These are phyloP conservation scores for Acrobasis repandana DNA, from an alignment of 2,888 invertebrate species.

Conservation along the genomic window DNA sequence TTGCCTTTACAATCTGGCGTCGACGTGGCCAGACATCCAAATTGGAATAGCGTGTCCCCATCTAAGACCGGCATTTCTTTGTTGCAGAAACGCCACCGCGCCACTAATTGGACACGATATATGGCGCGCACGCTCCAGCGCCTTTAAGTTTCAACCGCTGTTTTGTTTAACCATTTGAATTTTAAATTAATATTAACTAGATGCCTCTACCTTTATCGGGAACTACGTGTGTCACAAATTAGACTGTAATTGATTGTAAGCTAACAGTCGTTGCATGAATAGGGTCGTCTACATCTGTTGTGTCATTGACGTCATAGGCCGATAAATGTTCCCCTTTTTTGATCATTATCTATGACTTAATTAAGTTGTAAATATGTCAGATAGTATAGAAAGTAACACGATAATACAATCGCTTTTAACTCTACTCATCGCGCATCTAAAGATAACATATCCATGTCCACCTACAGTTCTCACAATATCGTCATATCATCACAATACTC, in stretches of 20 bases:
- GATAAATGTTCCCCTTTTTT: neutral
- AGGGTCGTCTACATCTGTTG: conserved; percentile 13
- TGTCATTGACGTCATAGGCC: conserved; percentile 8
- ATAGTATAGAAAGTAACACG: neutral
- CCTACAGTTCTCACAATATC: conserved; percentile 21
- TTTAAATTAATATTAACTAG: conserved; percentile 28
- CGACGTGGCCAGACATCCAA: neutral
- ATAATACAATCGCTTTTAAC: neutral
- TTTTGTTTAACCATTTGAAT: conserved; percentile 19
- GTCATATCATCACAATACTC: conserved; percentile 19
- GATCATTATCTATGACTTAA: neutral
- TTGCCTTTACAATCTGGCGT: neutral
- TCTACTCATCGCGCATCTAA: neutral
- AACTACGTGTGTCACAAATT: conserved; percentile 19
- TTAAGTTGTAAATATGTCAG: conserved; percentile 15
- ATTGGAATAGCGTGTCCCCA: conserved; percentile 1
- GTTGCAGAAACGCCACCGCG: conserved; percentile 61
- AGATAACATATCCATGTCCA: conserved; percentile 16
- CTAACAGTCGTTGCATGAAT: conserved; percentile 9
- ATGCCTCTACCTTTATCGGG: conserved; percentile 9
- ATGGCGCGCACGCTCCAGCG: conserved; percentile 52
- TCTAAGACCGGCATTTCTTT: conserved; percentile 51
- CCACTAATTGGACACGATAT: conserved; percentile 78
- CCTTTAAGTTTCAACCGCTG: conserved; percentile 35
- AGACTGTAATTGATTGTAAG: conserved; percentile 29